phyloP scores from a whole-genome alignment of 35 echinoderm and acorn worm species.

The Eucidaris tribuloides region DNA sequence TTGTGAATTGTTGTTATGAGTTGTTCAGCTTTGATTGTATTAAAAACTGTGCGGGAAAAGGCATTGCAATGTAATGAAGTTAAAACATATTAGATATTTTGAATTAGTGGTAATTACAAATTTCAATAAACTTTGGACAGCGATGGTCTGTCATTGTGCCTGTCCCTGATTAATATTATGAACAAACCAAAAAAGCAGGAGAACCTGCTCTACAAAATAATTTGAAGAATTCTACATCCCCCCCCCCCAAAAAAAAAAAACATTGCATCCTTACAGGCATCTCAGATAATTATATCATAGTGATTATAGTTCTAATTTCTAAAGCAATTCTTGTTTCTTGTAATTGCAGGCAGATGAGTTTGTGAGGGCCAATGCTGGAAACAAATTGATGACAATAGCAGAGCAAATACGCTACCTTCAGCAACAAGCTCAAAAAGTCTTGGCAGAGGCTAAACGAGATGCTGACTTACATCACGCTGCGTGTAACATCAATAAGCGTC shows the following conservation, averaged over 20 bases:
- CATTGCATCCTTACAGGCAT: not conserved
- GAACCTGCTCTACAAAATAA: not conserved
- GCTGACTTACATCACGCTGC: slow-evolving; percentile 88
- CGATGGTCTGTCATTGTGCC: not conserved
- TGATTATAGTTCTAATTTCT: not conserved
- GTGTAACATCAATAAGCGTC: slow-evolving; percentile 93
- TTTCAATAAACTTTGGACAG: too few species aligned
- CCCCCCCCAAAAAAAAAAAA: not conserved
- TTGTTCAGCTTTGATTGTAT: too few species aligned
- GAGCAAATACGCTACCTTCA: slow-evolving; percentile 92
- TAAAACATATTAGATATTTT: too few species aligned
- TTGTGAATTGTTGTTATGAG: too few species aligned
- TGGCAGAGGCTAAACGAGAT: slow-evolving; percentile 93
- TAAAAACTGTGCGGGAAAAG: too few species aligned
- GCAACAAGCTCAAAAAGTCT: slow-evolving; percentile 73
- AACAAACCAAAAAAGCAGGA: too few species aligned
- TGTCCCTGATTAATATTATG: too few species aligned
- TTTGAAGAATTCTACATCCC: too few species aligned
- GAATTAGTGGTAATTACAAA: too few species aligned
- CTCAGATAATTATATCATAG: not conserved
- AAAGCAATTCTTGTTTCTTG: not conserved
- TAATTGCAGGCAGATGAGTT: slow-evolving; percentile 89
- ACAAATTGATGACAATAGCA: slow-evolving; percentile 88
- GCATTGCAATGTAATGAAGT: too few species aligned
- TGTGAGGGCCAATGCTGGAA: slow-evolving; percentile 67